Conservation (phyloP, 2,888 invertebrate genomes). For the Trissolcus japonicus region DNA sequence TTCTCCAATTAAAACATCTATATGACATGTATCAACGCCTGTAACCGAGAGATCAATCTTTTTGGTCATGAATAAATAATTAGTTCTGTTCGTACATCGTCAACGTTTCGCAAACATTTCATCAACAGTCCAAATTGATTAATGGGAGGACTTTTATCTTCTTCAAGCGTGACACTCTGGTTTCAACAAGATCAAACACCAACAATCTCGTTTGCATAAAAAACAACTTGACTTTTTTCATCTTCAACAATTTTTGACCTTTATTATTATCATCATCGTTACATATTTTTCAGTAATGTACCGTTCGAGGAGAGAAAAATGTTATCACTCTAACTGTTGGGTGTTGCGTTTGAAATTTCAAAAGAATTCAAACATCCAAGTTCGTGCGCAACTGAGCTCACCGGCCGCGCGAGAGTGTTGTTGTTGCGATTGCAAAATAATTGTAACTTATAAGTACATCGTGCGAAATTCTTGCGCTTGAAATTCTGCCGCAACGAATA, state of each 20-base stretch:
- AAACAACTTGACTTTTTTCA: too few species aligned
- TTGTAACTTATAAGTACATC: conserved; percentile 22
- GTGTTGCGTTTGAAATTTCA: conserved; percentile 3
- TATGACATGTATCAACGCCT: conserved; percentile 42
- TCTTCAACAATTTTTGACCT: too few species aligned
- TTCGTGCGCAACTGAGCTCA: conserved; percentile 10
- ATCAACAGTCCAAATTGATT: conserved; percentile 28
- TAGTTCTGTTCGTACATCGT: conserved; percentile 21
- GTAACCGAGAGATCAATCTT: conserved; percentile 37
- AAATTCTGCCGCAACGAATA: conserved; percentile 23
- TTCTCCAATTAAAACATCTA: conserved; percentile 41
- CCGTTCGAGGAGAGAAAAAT: not conserved
- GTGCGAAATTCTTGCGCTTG: conserved; percentile 32
- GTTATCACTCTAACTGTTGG: not conserved
- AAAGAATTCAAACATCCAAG: conserved; percentile 20
- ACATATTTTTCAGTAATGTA: too few species aligned
- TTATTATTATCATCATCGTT: too few species aligned
- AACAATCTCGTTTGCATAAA: too few species aligned
- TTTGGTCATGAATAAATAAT: conserved; percentile 43
- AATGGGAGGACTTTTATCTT: conserved; percentile 21
- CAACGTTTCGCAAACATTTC: conserved; percentile 40
- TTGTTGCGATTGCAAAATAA: conserved; percentile 34
- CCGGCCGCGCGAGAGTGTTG: not conserved
- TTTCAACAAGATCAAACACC: conserved; percentile 9
- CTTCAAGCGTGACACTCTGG: too few species aligned